These are phyloP conservation scores for Pogoniulus pusillus DNA, from an alignment of 2,797 vertebrate species.

Conservation along the genomic window DNA sequence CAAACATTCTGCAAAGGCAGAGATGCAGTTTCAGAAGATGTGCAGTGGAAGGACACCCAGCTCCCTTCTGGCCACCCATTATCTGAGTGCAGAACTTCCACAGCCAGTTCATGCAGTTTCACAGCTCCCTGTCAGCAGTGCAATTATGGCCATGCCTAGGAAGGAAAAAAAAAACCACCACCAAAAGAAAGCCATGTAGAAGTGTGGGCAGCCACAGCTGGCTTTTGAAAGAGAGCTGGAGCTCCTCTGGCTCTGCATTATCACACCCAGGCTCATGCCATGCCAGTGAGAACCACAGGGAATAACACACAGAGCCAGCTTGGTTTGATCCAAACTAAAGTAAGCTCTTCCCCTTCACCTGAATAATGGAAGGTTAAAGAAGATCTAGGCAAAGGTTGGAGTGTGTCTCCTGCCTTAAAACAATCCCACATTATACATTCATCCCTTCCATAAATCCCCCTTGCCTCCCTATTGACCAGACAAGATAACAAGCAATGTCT, in stretches of 20 bases:
- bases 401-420: neutral
- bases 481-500: neutral
- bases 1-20: neutral
- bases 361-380: neutral
- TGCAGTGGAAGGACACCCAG: neutral
- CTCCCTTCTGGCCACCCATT: neutral
- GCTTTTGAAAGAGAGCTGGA: neutral
- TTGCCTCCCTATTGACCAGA: neutral
- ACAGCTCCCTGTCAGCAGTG: neutral
- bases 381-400: neutral
- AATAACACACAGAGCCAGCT: neutral
- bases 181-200: neutral
- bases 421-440: rapidly evolving
- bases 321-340: neutral
- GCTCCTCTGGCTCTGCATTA: neutral
- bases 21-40: neutral
- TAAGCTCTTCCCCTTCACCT: neutral
- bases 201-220: neutral
- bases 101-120: neutral
- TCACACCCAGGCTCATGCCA: neutral
- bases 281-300: neutral
- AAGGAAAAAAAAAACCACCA: too few species aligned
- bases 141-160: neutral
- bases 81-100: neutral
- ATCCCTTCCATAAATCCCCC: neutral